These are phyloP conservation scores for Melanogrammus aeglefinus DNA, from an alignment of 2,797 vertebrate species.

Conservation along the genomic window DNA sequence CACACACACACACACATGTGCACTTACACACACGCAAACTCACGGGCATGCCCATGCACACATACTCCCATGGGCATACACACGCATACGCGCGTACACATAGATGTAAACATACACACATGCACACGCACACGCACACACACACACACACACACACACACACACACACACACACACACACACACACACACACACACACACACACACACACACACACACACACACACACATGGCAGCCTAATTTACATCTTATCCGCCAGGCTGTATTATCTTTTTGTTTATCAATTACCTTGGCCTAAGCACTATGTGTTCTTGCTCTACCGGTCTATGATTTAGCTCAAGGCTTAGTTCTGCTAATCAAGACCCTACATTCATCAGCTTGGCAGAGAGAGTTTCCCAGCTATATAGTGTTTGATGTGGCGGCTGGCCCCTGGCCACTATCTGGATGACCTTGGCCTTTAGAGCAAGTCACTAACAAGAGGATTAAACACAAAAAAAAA, in stretches of 20 bases:
- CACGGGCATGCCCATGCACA: too few relatives aligned
- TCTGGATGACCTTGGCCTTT: slow-evolving; percentile 25
- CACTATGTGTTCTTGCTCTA: neutral
- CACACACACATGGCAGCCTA: neutral
- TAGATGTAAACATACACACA: neutral
- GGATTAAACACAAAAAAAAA: slow-evolving; percentile 18
- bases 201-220: slow-evolving; percentile 8
- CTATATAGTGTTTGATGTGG: slow-evolving; percentile 10
- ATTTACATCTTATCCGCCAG: neutral
- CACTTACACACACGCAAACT: neutral
- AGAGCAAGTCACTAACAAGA: slow-evolving; percentile 8
- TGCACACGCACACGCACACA: neutral
- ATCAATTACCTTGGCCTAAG: slow-evolving; percentile 9
- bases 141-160: neutral
- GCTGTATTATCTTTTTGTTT: slow-evolving; percentile 6
- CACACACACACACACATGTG: neutral
- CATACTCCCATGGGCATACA: neutral
- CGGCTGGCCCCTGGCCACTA: slow-evolving; percentile 13
- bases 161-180: neutral
- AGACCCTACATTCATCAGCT: slow-evolving; percentile 4
- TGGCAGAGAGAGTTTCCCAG: slow-evolving; percentile 12
- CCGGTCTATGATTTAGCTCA: neutral
- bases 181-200: neutral
- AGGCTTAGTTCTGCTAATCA: slow-evolving; percentile 5
- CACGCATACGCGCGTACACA: neutral